Percentiles rank a stretch among this genome's conserved stretches.
Conservation (phyloP, 2,888 invertebrate species). For the Dermolepida albohirtum region DNA sequence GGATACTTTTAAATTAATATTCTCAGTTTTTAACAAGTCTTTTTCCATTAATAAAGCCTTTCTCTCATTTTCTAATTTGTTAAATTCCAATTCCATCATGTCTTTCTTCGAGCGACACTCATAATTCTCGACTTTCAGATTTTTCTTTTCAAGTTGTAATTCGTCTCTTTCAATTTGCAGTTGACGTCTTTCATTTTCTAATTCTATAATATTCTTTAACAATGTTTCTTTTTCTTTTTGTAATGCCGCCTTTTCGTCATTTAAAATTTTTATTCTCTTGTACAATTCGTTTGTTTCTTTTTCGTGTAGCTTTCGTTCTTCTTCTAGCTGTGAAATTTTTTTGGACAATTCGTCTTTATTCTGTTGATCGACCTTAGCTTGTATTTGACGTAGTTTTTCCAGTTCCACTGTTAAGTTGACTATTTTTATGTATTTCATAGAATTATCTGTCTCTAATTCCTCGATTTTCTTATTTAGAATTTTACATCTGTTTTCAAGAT, state of each 20-base stretch:
- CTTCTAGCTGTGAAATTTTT: conserved; percentile 22
- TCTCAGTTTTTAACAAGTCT: conserved; percentile 12
- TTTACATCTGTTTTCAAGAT: conserved; percentile 19
- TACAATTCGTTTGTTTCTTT: conserved; percentile 2
- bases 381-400: conserved; percentile 25
- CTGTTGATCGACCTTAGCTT: conserved; percentile 11
- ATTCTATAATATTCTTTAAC: conserved; percentile 23
- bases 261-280: conserved; percentile 16
- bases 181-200: conserved; percentile 7
- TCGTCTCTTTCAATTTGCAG: conserved; percentile 17
- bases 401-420: conserved; percentile 35
- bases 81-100: conserved; percentile 10
- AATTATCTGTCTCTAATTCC: conserved; percentile 32
- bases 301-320: conserved; percentile 19
- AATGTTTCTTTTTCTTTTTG: conserved; percentile 26
- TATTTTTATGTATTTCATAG: conserved; percentile 35
- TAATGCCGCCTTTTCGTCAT: conserved; percentile 4
- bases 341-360: conserved; percentile 16
- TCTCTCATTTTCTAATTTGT: conserved; percentile 11
- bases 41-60: conserved; percentile 11
- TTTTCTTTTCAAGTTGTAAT: conserved; percentile 12
- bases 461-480: conserved; percentile 8
- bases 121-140: conserved; percentile 12
- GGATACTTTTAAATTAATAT: conserved; percentile 9
- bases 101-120: conserved; percentile 8